phyloP scores from a whole-genome alignment of 2,797 vertebrate genomes.

The Vireo griseus region DNA sequence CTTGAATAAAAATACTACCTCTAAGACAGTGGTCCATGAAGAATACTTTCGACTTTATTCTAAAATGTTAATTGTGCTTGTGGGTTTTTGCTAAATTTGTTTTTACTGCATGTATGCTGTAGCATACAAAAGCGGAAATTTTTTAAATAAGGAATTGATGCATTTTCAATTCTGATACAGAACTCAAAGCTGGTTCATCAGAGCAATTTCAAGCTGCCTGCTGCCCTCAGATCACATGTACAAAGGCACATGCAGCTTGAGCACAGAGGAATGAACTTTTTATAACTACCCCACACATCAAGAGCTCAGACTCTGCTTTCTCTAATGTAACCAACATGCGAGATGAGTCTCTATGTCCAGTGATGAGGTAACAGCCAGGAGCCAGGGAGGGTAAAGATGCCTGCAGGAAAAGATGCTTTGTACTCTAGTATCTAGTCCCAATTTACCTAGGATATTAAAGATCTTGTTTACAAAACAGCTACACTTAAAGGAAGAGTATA shows the following conservation, averaged over 20 bases:
- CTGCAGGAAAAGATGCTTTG: background rate
- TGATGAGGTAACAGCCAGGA: background rate
- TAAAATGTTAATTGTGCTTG: background rate
- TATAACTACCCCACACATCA: background rate
- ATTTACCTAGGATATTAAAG: background rate
- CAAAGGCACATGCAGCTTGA: background rate
- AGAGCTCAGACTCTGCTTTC: background rate
- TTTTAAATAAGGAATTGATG: background rate
- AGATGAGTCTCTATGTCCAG: background rate
- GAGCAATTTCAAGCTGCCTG: background rate
- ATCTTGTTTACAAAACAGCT: background rate
- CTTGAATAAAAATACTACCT: background rate
- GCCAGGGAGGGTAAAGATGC: background rate
- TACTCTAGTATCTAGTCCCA: background rate
- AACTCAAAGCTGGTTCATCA: background rate
- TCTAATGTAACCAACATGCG: accelerated
- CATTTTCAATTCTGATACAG: background rate
- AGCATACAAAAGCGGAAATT: background rate
- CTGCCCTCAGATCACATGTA: background rate
- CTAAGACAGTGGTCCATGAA: background rate
- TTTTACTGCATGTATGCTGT: background rate
- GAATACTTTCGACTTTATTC: background rate
- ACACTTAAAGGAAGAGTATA: background rate
- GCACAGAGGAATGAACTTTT: background rate
- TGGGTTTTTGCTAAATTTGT: background rate